Evolutionary conservation across 2,797 vertebrate genomes (phyloP), one percentile per base, ranked within the genome.

Genomic region (Ambastaia sidthimunki): DNA sequence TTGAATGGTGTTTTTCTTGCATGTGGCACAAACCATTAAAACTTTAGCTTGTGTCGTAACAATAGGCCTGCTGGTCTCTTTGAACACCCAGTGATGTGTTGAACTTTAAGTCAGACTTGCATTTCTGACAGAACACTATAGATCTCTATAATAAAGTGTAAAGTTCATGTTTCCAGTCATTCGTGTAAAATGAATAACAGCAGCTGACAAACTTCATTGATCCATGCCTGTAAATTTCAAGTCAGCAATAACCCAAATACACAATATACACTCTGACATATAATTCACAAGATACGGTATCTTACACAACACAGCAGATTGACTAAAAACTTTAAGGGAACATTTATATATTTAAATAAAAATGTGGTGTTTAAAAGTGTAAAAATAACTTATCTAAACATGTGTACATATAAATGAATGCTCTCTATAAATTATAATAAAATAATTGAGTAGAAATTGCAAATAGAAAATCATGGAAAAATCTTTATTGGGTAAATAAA

Each of bases 21-120:
- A 87, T 86, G 87, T 90, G 90, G 90, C 91, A 92, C 90, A 92
- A 93, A 92, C 89, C 89, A 90, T 92, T 91, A 83, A 80, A 80
- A 85, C 91, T 89, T 85, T 76, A 89, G 84, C 89, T 87, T 90
- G 89, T 89, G 84, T 88, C 84, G 7, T 76, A 82, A 83, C 83
- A 86, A 84, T 86, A 87, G 85, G 87, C 81, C 81, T 86, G 85
- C 87, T 88, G 84, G 83, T 84, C 87, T 84, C 54, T 57, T 78
- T 88, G 71, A 81, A 65, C 71, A 68, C 57, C 74, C 86, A 88
- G 86, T 89, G 84, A 89, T 88, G 86, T 89, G 86, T 88, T 85
- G 82, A 83, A 85, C 84, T 83, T 86, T 87, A 82, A 86, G 79
- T 41, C 85, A 84, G 82, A 80, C 81, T 76, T 21, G 79, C 80